Base-by-base conservation (phyloP, 2,888 invertebrate species). In the Cheilosia vulpina region DNA sequence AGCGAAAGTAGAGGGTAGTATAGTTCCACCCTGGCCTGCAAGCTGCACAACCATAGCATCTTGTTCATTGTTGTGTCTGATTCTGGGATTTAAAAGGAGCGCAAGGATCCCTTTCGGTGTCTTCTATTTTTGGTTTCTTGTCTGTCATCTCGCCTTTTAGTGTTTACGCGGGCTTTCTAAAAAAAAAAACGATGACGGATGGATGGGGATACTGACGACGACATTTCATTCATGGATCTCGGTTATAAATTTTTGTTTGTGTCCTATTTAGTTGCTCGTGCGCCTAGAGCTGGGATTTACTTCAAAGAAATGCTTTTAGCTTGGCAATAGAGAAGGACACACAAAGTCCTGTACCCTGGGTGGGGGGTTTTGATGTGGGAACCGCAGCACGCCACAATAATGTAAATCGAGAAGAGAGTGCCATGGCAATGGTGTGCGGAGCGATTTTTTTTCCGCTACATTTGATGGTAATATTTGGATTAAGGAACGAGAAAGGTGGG, bases 1-100 rank as follows among this genome's bases (percentile, higher is more conserved):
- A 81, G 85, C 53, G 71, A 85, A 85, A 80, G 80, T 80, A 71
- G 34, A 31, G 9, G 9, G 38, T 38, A 38, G 38, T 38, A 38
- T 4, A 38, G 11, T 38, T 38, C 38, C 38, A 38, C 13, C 38
- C 38, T 38, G 38, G 38, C 38, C 38, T 38, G 38, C 13, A 31
- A 31, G 31, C 62, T 17, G 45, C 50, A 41, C 27, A 55, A 5
- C 34, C 50, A n/a, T n/a, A 43, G 57, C 63, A 65, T 68, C 66
- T 34, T 38, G 24, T 11, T 68, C 72, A 63, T 83, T 83, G 79
- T 83, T 83, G 73, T 79, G 84, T 84, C 83, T 63, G 84, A 85
- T 80, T 68, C 73, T 69, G 58, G 84, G 71, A 75, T 84, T 84
- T 75, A 65, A 24, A 52, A 52, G 52, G 52, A 52, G 52, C 24